Percentiles rank a stretch among this genome's conserved stretches.
Conservation (phyloP, 1,140 invertebrate genomes). For the Pachypsylla venusta region DNA sequence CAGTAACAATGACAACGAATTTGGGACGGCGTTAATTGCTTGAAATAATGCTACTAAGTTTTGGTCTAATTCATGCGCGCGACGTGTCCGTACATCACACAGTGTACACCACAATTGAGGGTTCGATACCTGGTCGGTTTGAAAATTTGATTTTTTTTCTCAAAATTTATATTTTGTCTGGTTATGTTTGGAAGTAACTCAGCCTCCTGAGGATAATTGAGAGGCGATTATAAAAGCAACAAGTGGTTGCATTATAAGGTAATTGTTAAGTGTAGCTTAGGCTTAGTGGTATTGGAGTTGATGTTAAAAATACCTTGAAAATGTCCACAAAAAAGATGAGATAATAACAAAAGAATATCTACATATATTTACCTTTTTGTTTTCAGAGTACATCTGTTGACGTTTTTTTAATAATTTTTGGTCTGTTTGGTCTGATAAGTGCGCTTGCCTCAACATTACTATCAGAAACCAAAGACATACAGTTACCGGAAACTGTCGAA, state of each 20-base stretch:
- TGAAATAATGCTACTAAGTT: no score
- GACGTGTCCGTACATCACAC: no score
- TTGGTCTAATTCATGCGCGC: no score
- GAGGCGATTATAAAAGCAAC: background rate
- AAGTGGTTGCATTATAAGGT: background rate
- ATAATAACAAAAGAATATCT: background rate
- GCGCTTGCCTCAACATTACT: background rate
- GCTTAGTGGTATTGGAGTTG: background rate
- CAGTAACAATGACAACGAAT: no score
- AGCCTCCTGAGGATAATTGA: no score
- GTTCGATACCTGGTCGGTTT: no score
- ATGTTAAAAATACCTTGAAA: background rate
- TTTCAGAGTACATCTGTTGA: background rate
- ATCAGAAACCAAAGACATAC: background rate
- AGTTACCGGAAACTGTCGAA: background rate
- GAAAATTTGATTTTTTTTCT: no score
- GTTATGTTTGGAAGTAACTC: no score
- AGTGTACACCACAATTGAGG: no score
- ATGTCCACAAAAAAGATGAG: no score
- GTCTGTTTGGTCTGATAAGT: background rate
- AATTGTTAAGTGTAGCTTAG: background rate
- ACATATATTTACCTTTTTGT: background rate
- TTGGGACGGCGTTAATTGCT: no score
- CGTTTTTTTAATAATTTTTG: background rate
- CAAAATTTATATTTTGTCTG: no score